Evolutionary conservation across 2,113 vertebrate genomes (phyloP), one percentile per base, ranked within the genome.

Genomic region (Dipodomys merriami): DNA sequence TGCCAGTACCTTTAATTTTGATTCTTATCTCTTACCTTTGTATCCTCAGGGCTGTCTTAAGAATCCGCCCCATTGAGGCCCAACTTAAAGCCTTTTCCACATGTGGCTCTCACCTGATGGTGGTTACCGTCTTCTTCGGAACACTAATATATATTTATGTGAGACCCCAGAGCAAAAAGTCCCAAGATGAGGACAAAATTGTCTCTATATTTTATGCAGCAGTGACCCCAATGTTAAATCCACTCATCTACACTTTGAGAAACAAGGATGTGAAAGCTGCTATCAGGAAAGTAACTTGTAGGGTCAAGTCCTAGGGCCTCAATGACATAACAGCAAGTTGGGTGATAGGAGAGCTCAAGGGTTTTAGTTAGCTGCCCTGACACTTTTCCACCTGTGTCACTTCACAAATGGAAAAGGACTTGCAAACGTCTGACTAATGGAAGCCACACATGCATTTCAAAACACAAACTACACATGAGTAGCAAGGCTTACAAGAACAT

Each of bases 71-170:
- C 68, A 11, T 25, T 35, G 46, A 94, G 33, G 83, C 73, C 20
- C 85, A 86, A 79, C 64, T 68, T 80, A 67, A 39, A 39, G 39
- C 39, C 39, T 39, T 39, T 39, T 39, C 39, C 39, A 39, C 39
- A 39, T 39, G 39, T 89, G 85, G 35, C 27, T 93, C 80, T 82
- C 91, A 95, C 77, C 62, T 95, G 46, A 64, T 73, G 0, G n/a
- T 94, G 71, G 91, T 93, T 39, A 35, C 46, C 85, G 83, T 95
- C 30, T 97, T 92, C 72, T 96, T 95, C 94, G 96, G 93, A 33
- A 95, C 91, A 22, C 60, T 91, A n/a, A 94, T 93, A 33, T 92
- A 86, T 84, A 94, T 95, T 91, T 95, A 96, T 53, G 64, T 96
- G 79, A 91, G 69, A 72, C 92, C 92, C 8, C 82, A 94, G 35